Conservation (phyloP, 2,888 invertebrate species). For the Cheiracanthium punctorium region DNA sequence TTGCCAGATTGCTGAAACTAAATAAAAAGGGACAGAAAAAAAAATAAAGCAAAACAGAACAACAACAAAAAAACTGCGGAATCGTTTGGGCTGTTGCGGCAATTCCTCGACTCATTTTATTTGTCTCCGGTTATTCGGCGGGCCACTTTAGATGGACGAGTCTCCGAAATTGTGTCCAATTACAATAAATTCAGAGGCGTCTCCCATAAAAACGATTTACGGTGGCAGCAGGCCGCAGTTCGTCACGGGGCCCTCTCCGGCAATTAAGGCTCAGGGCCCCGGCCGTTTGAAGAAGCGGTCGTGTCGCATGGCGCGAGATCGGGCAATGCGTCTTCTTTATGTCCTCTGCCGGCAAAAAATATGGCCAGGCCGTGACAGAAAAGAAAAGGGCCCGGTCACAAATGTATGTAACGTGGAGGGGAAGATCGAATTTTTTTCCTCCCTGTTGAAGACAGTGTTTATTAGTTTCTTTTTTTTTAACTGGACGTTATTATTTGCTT, state of each 20-base stretch:
- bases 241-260: conserved; percentile 34
- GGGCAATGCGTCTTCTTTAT: conserved; percentile 68
- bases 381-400: conserved; percentile 30
- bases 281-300: conserved; percentile 64
- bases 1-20: conserved; percentile 57
- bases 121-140: conserved; percentile 63
- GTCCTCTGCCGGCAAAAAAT: conserved; percentile 48
- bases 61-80: conserved; percentile 12
- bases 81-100: conserved; percentile 55
- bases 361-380: conserved; percentile 54
- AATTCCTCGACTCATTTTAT: conserved; percentile 64
- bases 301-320: conserved; percentile 59
- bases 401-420: conserved; percentile 16
- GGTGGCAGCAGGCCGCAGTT: conserved; percentile 31
- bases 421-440: neutral
- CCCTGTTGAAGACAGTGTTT: no score
- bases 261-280: conserved; percentile 66
- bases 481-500: no score
- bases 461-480: no score
- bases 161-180: conserved; percentile 67
- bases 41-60: neutral
- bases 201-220: conserved; percentile 69
- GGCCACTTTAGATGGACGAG: conserved; percentile 64
- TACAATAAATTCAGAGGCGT: conserved; percentile 69
- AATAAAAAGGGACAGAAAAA: neutral